Evolutionary conservation across 2,888 invertebrate genomes (phyloP), one percentile per base, ranked within the genome.

Genomic region (Syrphus vitripennis): DNA sequence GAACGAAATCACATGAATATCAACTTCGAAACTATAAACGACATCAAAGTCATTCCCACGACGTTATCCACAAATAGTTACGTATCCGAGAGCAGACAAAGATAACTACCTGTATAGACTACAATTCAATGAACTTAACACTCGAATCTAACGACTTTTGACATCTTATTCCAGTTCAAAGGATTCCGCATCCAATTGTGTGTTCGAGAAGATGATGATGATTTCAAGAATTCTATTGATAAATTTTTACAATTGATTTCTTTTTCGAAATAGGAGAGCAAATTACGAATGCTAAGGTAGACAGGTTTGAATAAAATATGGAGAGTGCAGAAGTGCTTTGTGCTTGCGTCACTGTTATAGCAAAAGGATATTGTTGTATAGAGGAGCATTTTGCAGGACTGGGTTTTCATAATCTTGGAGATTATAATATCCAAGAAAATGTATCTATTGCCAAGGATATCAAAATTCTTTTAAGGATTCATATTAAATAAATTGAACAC

Each of bases 231-330:
- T 61, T 14, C 19, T 24, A 12, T n/a, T 19, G 26, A 16, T 69
- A 57, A 69, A 31, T n/a, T 34, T 34, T n/a, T n/a, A 26, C 34
- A 53, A 57, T 67, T 45, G 57, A 65, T 76, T 76, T 37, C 57
- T 1, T 24, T 63, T 74, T n/a, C n/a, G n/a, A n/a, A n/a, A n/a
- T n/a, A n/a, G n/a, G n/a, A n/a, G n/a, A n/a, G n/a, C n/a, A n/a
- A 55, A 53, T 77, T 63, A 34, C 29, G 37, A 37, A 59, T 55
- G 31, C 37, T 26, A 26, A 16, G 16, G 61, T 26, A 9, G 24
- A 9, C 65, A 21, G 72, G 29, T n/a, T 45, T 34, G 59, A 53
- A 59, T 40, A 21, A 67, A 74, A 50, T 61, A 59, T n/a, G 34
- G 19, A 42, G 26, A 12, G 2, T 5, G 16, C 9, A 63, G 1